Conservation (phyloP, 2,113 vertebrate species). For the Empidonax alnorum region DNA sequence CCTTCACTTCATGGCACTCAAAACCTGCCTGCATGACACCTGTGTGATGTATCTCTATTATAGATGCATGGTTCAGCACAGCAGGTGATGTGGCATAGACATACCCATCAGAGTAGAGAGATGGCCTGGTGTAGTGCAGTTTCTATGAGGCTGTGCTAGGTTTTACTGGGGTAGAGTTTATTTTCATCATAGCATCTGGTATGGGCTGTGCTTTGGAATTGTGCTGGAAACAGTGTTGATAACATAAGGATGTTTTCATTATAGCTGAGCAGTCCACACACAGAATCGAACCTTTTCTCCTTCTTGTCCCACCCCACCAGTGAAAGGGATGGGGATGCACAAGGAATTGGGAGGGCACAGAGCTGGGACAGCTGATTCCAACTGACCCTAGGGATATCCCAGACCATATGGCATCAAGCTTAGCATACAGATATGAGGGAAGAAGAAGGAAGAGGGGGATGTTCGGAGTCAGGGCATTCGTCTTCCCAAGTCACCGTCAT, state of each 20-base stretch:
- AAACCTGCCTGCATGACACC: neutral
- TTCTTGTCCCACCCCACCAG: neutral
- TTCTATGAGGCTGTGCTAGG: neutral
- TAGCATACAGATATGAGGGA: neutral
- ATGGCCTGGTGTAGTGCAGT: neutral
- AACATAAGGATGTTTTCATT: neutral
- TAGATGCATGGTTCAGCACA: neutral
- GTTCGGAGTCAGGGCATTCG: neutral
- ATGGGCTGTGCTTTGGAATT: neutral
- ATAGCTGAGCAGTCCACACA: neutral
- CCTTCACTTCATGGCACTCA: neutral
- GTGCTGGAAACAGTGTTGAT: neutral
- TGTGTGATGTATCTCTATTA: no score
- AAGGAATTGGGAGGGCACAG: neutral
- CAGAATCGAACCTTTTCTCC: neutral
- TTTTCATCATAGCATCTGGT: neutral
- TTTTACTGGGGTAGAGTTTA: neutral
- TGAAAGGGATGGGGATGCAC: no score
- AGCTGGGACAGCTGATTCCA: neutral
- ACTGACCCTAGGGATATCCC: neutral
- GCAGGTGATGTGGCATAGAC: rapidly evolving
- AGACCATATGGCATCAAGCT: neutral
- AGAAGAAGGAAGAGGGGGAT: neutral
- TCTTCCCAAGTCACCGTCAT: neutral
- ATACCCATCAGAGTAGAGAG: neutral